phyloP scores from a whole-genome alignment of 2,888 invertebrate species.

The Automeris io region DNA sequence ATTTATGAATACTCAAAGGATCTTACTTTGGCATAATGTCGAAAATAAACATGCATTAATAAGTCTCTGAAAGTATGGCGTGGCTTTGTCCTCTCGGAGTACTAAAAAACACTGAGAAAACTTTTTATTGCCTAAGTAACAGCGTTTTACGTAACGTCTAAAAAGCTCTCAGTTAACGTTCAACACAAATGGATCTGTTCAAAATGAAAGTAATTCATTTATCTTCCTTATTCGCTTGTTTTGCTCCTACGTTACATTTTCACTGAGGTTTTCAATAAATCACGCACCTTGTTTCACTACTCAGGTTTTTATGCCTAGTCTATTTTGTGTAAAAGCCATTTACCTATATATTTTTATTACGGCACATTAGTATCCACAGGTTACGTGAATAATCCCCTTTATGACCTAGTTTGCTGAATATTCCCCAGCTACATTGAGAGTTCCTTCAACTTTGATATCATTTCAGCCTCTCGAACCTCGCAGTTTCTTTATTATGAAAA shows the following conservation, averaged over 20 bases:
- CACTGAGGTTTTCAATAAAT: conserved; percentile 60
- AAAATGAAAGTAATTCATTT: conserved; percentile 64
- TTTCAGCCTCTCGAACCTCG: not conserved
- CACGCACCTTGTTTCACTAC: conserved; percentile 59
- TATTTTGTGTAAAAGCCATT: conserved; percentile 43
- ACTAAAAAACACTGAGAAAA: conserved; percentile 12
- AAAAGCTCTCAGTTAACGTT: conserved; percentile 28
- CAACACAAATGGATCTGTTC: conserved; percentile 38
- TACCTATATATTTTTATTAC: conserved; percentile 37
- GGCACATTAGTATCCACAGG: conserved; percentile 16
- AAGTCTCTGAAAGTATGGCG: not conserved
- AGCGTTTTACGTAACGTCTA: conserved; percentile 23
- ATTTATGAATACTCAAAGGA: no score
- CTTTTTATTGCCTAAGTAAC: conserved; percentile 13
- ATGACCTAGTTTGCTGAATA: not conserved
- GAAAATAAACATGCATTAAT: no score
- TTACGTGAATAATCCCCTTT: not conserved
- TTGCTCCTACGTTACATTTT: conserved; percentile 50
- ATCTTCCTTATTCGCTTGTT: conserved; percentile 65
- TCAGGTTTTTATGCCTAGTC: conserved; percentile 43
- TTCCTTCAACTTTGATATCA: not conserved
- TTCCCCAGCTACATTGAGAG: not conserved
- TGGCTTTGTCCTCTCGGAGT: conserved; percentile 5
- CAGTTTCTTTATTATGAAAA: not conserved
- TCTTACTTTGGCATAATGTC: no score